Evolutionary conservation across 2,797 vertebrate genomes (phyloP).

Genomic region (Dendrocincla fuliginosa): DNA sequence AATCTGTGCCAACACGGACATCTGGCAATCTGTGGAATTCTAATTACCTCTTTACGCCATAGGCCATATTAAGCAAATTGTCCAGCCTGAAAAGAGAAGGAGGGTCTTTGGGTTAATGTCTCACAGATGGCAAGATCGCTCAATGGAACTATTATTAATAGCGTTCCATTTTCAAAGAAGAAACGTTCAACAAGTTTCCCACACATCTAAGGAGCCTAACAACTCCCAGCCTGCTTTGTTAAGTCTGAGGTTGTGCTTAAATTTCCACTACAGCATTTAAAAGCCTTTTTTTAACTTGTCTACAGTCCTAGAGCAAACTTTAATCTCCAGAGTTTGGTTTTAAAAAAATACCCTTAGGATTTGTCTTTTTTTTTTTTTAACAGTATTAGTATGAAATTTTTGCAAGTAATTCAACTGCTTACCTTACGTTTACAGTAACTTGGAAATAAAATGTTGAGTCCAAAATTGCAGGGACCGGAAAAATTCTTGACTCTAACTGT

Average conservation of each 20-base stretch:
- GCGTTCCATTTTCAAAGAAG: constrained; percentile 85
- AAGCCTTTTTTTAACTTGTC: constrained; percentile 47
- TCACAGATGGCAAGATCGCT: constrained; percentile 99
- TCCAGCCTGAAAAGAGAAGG: constrained; percentile 99
- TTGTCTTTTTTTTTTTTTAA: neutral
- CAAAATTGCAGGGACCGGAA: neutral
- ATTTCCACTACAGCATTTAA: constrained; percentile 57
- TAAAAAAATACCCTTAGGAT: neutral
- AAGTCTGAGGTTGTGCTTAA: constrained; percentile 39
- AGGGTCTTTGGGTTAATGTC: constrained; percentile 99
- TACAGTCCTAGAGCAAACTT: constrained; percentile 17
- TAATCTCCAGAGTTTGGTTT: neutral
- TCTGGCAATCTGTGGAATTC: constrained; percentile 99
- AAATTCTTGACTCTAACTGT: neutral
- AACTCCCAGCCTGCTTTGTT: constrained; percentile 64
- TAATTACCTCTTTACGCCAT: constrained; percentile 99
- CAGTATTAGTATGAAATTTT: neutral
- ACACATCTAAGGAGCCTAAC: constrained; percentile 72
- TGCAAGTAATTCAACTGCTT: neutral
- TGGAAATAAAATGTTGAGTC: neutral
- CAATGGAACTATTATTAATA: constrained; percentile 99
- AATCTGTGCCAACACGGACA: constrained; percentile 98
- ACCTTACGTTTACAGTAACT: constrained; percentile 27
- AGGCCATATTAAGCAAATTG: constrained; percentile 99
- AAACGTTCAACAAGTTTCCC: constrained; percentile 80